These are phyloP conservation scores for Eurytoma californica DNA, from an alignment of 2,888 invertebrate genomes.

Conservation along the genomic window DNA sequence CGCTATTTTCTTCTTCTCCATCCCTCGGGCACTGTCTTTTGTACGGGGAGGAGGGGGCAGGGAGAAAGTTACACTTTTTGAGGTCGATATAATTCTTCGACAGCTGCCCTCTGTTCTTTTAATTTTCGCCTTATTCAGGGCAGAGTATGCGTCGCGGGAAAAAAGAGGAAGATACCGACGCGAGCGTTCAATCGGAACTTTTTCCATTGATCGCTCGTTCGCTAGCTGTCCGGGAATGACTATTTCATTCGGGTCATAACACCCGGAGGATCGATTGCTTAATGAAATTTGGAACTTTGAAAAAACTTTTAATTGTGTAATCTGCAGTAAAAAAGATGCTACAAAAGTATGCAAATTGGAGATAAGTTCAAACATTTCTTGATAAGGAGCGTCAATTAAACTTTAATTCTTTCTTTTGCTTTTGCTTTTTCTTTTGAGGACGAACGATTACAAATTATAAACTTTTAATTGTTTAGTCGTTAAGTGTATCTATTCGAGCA, in stretches of 20 bases:
- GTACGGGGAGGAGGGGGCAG: not conserved
- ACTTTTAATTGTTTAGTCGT: no score
- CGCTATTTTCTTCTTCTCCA: constrained; percentile 17
- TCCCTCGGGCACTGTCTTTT: constrained; percentile 4
- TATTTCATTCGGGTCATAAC: constrained; percentile 44
- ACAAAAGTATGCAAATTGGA: no score
- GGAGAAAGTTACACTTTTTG: constrained; percentile 23
- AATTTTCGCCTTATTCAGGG: constrained; percentile 37
- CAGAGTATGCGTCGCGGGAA: not conserved
- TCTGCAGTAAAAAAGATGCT: no score
- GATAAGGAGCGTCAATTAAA: no score
- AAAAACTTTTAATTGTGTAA: constrained; percentile 7
- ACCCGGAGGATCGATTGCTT: constrained; percentile 21
- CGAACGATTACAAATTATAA: no score
- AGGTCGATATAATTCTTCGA: constrained; percentile 61
- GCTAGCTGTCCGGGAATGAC: constrained; percentile 35
- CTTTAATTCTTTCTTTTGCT: no score
- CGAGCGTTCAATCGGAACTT: constrained; percentile 42
- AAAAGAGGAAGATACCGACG: not conserved
- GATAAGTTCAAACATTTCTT: no score
- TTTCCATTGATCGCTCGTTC: constrained; percentile 28
- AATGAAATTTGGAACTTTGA: constrained; percentile 7
- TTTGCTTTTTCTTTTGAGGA: no score
- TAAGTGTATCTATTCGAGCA: no score
- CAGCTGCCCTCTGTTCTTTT: constrained; percentile 49